Evolutionary conservation across 1,140 invertebrate species (phyloP).

Genomic region (Portunus trituberculatus): DNA sequence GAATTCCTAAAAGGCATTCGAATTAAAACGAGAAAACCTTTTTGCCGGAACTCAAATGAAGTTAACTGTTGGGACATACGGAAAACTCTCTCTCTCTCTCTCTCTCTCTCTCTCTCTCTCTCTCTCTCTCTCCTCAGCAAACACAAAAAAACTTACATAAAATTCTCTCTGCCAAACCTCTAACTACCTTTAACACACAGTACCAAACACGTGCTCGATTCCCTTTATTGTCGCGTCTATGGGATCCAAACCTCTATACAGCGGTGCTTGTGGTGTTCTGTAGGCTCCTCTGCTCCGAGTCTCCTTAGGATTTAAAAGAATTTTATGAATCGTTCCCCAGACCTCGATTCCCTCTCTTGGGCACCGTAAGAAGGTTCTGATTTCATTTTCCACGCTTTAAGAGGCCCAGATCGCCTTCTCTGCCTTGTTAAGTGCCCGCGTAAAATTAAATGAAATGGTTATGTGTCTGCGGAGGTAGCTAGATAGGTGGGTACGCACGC

Average conservation of each 20-base stretch:
- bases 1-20: too few relatives aligned
- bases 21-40: too few relatives aligned
- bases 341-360: neutral
- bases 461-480: neutral
- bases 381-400: neutral
- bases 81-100: neutral
- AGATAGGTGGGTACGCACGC: neutral
- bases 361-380: neutral
- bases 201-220: too few relatives aligned
- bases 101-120: neutral
- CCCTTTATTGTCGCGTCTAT: too few relatives aligned
- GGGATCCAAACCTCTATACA: too few relatives aligned
- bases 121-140: neutral
- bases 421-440: neutral
- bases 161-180: too few relatives aligned
- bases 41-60: neutral
- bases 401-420: neutral
- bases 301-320: neutral
- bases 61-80: neutral
- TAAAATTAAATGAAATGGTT: constrained; percentile 13
- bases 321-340: neutral
- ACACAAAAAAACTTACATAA: too few relatives aligned
- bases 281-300: neutral
- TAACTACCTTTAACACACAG: too few relatives aligned
- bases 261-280: neutral